Evolutionary conservation across 2,888 invertebrate genomes (phyloP), one percentile per base, ranked within the genome.

Genomic region (Falcaria lacertinaria): DNA sequence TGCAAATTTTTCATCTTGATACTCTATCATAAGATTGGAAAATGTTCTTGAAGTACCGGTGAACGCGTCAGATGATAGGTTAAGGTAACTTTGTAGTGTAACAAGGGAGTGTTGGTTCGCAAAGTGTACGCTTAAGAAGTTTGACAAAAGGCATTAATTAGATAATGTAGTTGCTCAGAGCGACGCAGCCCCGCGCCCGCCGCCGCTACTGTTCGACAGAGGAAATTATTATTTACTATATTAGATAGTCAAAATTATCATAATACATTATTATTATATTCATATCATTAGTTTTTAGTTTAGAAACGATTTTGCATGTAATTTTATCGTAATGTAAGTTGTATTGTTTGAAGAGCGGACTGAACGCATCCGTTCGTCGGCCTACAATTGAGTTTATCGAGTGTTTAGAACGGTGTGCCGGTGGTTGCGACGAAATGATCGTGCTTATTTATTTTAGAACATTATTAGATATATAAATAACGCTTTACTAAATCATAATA

Each of bases 201-300:
- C 54, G 64, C 60, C 67, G 54, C 59, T 57, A 64, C 63, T 61
- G 53, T 63, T 61, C 56, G 57, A 63, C 65, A 57, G 49, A 62
- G 54, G 55, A 61, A 60, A 52, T 71, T 73, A 69, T 79, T 75
- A 60, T 76, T 79, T 73, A 77, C 76, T 68, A 76, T 72, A 62
- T 81, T 88, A 88, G 88, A 86, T 88, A 88, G 88, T 77, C 84
- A 64, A 87, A 88, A 88, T 88, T 37, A 37, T 37, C 22, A 37
- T 37, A 37, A 37, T 37, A 37, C 37, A 37, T 28, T 88, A 52
- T 82, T 80, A 76, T 82, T 80, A 76, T 80, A 75, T 87, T 83
- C 88, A 89, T 89, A 89, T 89, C 88, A 89, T 87, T 89, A 89
- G 88, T 69, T 87, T 82, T 82, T 87, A 88, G 80, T 86, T 87